Base-by-base conservation (phyloP, 2,113 vertebrate genomes). In the Aptenodytes patagonicus region DNA sequence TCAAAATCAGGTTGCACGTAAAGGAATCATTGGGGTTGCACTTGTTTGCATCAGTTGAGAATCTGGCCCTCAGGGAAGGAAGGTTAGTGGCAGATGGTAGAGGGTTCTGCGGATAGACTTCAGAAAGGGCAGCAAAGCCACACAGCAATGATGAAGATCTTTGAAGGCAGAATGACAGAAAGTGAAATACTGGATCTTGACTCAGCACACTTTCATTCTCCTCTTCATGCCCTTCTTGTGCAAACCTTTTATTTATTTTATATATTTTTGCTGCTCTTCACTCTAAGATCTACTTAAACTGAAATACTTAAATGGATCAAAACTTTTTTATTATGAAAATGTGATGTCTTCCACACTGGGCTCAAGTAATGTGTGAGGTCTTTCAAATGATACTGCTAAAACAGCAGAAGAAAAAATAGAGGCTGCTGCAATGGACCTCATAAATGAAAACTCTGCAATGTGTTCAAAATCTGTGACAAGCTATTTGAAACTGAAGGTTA, bases 21-120 rank as follows among this genome's bases (percentile, higher is more conserved):
- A 93, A 72, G 57, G 49, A 96, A 89, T 94, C 77, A 87, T 54
- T 89, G 70, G 70, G 84, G 54, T 72, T 82, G 61, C 81, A 69
- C 69, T 96, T 81, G 65, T 86, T 94, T 89, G 22, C 70, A 91
- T 91, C 66, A 93, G 69, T 65, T 96, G 93, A 89, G 83, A 91
- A 79, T 72, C 42, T 87, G 64, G 17, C 79, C 92, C 89, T 93
- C 6, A 0, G 77, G 95, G 93, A 84, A 79, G 29, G 31, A 94
- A 76, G 65, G 36, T 89, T 91, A 71, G 49, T 82, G 54, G 83
- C 94, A 96, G 97, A 91, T 96, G 96, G 94, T 61, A 8, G 28
- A 85, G 49, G 11, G 32, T 79, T 95, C 61, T 95, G 62, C 4
- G 4, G 60, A 46, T 29, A 85, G 42, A 34, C 9, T 85, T 83